Percentiles rank a stretch among this genome's conserved stretches.
Evolutionary conservation across 2,797 vertebrate genomes (phyloP).

Genomic region (Scomberomorus guttatus): DNA sequence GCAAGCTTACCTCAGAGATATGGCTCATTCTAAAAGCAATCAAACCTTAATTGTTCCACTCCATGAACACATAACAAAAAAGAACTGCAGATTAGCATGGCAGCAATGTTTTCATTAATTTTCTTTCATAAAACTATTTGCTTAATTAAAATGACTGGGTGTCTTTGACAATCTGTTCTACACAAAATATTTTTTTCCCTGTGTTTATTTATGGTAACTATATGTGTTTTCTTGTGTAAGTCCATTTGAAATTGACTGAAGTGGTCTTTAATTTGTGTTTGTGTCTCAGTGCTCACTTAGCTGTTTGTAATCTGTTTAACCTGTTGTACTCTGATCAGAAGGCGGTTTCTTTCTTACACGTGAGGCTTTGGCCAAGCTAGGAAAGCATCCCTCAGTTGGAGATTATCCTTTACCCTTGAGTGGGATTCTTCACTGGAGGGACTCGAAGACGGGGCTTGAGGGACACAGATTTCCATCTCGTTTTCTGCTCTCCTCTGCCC

Average conservation of each 20-base stretch:
- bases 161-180: slow-evolving; percentile 68
- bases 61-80: slow-evolving; percentile 79
- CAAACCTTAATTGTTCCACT: slow-evolving; percentile 88
- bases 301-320: slow-evolving; percentile 71
- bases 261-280: slow-evolving; percentile 36
- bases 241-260: slow-evolving; percentile 27
- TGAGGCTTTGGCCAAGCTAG: slow-evolving; percentile 70
- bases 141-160: slow-evolving; percentile 82
- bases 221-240: slow-evolving; percentile 6
- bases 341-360: slow-evolving; percentile 57
- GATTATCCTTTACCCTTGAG: slow-evolving; percentile 83
- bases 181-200: not conserved
- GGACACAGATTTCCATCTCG: slow-evolving; percentile 79
- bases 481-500: slow-evolving; percentile 60
- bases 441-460: slow-evolving; percentile 73
- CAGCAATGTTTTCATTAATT: slow-evolving; percentile 85
- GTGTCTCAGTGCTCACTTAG: slow-evolving; percentile 28
- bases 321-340: slow-evolving; percentile 69
- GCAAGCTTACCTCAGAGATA: slow-evolving; percentile 84
- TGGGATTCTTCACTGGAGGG: slow-evolving; percentile 76
- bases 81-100: slow-evolving; percentile 80
- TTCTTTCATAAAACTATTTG: slow-evolving; percentile 84
- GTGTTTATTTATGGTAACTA: slow-evolving; percentile 32
- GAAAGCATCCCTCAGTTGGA: slow-evolving; percentile 70
- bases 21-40: slow-evolving; percentile 85